Percentiles rank a stretch among this genome's conserved stretches.
These are phyloP conservation scores for Scalopus aquaticus DNA, from an alignment of 2,113 vertebrate species.

Conservation along the genomic window DNA sequence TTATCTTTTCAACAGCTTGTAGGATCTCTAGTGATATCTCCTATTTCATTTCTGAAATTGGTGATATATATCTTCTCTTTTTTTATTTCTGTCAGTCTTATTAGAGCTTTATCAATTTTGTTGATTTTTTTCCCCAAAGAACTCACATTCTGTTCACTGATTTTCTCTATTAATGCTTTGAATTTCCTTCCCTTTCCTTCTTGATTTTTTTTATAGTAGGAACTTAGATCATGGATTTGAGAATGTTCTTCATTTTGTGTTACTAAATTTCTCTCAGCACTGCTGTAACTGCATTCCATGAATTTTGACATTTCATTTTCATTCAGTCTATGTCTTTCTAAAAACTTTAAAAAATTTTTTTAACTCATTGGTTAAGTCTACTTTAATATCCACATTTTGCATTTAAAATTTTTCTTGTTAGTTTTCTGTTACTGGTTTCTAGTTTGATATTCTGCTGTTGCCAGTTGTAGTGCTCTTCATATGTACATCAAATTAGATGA, in stretches of 20 bases:
- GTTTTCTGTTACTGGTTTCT: background rate
- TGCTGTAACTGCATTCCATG: background rate
- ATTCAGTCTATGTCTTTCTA: background rate
- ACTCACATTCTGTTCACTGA: background rate
- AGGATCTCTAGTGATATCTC: background rate
- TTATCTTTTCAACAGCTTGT: background rate
- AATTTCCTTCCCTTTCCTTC: background rate
- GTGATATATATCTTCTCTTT: background rate
- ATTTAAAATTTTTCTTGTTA: background rate
- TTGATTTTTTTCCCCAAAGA: background rate
- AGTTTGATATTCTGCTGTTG: background rate
- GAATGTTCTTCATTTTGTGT: background rate
- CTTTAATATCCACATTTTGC: background rate
- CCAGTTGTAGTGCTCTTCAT: background rate
- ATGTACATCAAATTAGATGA: background rate
- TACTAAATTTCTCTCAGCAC: background rate
- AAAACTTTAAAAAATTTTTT: background rate
- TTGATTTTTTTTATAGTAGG: too few relatives aligned
- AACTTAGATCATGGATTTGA: background rate
- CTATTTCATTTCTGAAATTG: background rate
- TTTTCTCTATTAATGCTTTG: background rate
- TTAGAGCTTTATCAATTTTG: background rate
- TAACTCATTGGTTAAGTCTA: background rate
- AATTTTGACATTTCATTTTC: background rate
- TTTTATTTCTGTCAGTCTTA: background rate